Conservation (phyloP, 1,140 invertebrate genomes). For the Rhynchophorus ferrugineus region DNA sequence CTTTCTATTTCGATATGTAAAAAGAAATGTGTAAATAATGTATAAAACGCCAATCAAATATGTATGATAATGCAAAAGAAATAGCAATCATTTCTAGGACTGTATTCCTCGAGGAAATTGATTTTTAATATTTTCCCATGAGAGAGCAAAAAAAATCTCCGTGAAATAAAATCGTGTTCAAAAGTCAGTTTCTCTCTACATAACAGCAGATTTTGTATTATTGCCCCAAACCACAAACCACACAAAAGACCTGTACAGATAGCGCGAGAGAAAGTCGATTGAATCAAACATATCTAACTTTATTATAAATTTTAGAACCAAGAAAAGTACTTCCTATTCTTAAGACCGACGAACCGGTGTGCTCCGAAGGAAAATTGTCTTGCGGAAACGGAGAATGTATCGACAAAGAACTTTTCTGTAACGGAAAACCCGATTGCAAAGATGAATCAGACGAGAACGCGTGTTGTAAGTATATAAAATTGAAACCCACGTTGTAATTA, state of each 20-base stretch:
- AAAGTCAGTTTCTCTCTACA: too few species aligned
- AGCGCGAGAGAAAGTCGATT: background rate
- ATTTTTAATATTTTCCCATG: too few species aligned
- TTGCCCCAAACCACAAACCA: slow-evolving; percentile 17
- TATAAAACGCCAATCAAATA: slow-evolving; percentile 8
- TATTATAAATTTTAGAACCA: slow-evolving; percentile 57
- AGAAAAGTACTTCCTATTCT: slow-evolving; percentile 79
- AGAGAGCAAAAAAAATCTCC: too few species aligned
- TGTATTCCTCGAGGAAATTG: too few species aligned
- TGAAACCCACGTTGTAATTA: too few species aligned
- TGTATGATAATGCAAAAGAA: background rate
- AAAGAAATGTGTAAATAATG: slow-evolving; percentile 12
- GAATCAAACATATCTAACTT: slow-evolving; percentile 1
- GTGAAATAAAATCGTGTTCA: too few species aligned
- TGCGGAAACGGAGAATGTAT: slow-evolving; percentile 86
- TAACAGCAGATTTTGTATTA: background rate
- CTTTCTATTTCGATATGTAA: slow-evolving; percentile 6
- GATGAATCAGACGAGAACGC: slow-evolving; percentile 93
- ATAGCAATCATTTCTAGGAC: too few species aligned
- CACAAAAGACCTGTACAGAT: slow-evolving; percentile 20
- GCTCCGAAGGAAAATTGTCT: slow-evolving; percentile 77
- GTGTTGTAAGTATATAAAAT: slow-evolving; percentile 75
- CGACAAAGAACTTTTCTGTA: slow-evolving; percentile 86
- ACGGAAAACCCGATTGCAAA: slow-evolving; percentile 84
- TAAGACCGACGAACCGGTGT: slow-evolving; percentile 86